A percentile compares a stretch with the other conserved stretches of the same genome.
Evolutionary conservation across 2,797 vertebrate genomes (phyloP).

Genomic region (Anomalospiza imberbis): DNA sequence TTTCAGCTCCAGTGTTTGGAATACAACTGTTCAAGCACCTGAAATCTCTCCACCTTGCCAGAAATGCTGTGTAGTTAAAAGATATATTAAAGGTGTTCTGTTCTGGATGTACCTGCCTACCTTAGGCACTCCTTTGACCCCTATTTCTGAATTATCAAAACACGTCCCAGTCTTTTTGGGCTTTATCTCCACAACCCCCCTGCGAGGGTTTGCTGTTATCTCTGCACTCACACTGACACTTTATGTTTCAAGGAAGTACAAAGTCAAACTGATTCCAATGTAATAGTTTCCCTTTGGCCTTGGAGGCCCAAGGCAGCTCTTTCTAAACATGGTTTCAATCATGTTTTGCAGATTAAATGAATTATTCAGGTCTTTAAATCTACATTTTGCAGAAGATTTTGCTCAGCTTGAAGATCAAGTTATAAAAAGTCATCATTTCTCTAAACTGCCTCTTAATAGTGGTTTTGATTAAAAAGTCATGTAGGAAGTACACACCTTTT

Average conservation of each 20-base stretch:
- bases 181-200: not conserved
- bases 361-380: slow-evolving; percentile 64
- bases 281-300: slow-evolving; percentile 61
- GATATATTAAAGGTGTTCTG: not conserved
- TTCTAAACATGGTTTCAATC: slow-evolving; percentile 65
- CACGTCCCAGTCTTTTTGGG: not conserved
- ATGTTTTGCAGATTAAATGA: slow-evolving; percentile 62
- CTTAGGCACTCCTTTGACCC: not conserved
- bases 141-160: slow-evolving; percentile 38
- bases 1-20: not conserved
- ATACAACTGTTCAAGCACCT: not conserved
- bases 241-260: slow-evolving; percentile 55
- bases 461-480: slow-evolving; percentile 16
- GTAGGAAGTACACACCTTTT: not conserved
- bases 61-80: not conserved
- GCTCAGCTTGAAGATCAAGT: slow-evolving; percentile 26
- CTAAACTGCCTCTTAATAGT: slow-evolving; percentile 5
- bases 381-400: slow-evolving; percentile 52
- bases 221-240: slow-evolving; percentile 16
- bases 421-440: slow-evolving; percentile 38
- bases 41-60: not conserved
- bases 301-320: slow-evolving; percentile 53
- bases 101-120: not conserved
- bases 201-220: slow-evolving; percentile 24
- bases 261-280: slow-evolving; percentile 62